Base-by-base conservation (phyloP, 2,888 invertebrate genomes). In the Caenorhabditis sinica region DNA sequence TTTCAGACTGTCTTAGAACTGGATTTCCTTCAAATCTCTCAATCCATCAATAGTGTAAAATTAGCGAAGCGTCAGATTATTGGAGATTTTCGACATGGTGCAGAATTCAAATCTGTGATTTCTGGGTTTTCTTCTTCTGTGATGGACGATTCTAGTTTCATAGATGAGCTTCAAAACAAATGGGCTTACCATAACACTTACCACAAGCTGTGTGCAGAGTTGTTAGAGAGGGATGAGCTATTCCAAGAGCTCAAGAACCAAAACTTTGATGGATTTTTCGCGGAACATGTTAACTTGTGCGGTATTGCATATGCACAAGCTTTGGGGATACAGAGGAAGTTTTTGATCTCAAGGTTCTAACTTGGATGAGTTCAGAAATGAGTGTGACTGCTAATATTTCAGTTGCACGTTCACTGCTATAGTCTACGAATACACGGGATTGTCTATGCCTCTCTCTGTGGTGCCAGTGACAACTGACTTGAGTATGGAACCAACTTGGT, bases 301-400 rank as follows among this genome's bases (percentile, higher is more conserved):
- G 90, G 90, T 11, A 68, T 82, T 60, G 89, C 84, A 17, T 79
- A 90, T 49, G 83, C 86, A n/a, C 80, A 88, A 13, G 83, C 85
- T n/a, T 56, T 90, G 15, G 88, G 80, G 1, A 90, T 90, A 33
- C 81, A 69, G 40, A 76, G 82, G 20, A 65, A 83, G 17, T 87
- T 89, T 40, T 69, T 87, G 33, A 77, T 90, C 11, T 86, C 89
- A 4, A 90, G 89, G 89, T 89, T n/a, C n/a, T n/a, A n/a, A n/a
- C n/a, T n/a, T n/a, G n/a, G n/a, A n/a, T n/a, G n/a, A n/a, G n/a
- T n/a, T n/a, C n/a, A n/a, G n/a, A n/a, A n/a, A n/a, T n/a, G n/a
- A n/a, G n/a, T n/a, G n/a, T n/a, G n/a, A n/a, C n/a, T n/a, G n/a
- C n/a, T n/a, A n/a, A n/a, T n/a, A n/a, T n/a, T n/a, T n/a, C 45